A percentile compares a stretch with the other conserved stretches of the same genome.
Evolutionary conservation across 1,140 invertebrate genomes (phyloP).

Genomic region (Drosophila watanabei): DNA sequence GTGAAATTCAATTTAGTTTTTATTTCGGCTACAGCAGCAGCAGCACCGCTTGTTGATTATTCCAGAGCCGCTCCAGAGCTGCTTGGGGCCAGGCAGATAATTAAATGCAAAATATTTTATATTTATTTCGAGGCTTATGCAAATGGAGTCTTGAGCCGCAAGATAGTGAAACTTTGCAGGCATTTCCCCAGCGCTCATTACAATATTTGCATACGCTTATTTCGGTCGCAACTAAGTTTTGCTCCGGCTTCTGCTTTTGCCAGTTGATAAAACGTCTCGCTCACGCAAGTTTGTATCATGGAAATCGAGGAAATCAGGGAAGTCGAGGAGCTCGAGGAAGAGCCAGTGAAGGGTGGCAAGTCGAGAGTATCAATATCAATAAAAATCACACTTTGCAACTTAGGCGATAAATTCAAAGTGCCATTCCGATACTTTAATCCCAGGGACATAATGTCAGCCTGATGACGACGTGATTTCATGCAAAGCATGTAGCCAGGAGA

Average conservation of each 20-base stretch:
- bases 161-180: slow-evolving; percentile 77
- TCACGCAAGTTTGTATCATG: slow-evolving; percentile 44
- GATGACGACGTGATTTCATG: slow-evolving; percentile 84
- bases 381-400: slow-evolving; percentile 82
- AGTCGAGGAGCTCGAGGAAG: background rate
- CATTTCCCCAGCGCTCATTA: slow-evolving; percentile 42
- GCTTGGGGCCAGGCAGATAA: slow-evolving; percentile 50
- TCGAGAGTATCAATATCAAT: slow-evolving; percentile 75
- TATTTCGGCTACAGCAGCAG: slow-evolving; percentile 27
- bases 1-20: slow-evolving; percentile 65
- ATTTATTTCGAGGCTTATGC: slow-evolving; percentile 81
- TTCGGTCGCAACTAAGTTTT: slow-evolving; percentile 37
- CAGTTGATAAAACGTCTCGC: slow-evolving; percentile 62
- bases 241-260: slow-evolving; percentile 11
- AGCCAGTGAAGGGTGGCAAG: slow-evolving; percentile 25
- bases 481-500: slow-evolving; percentile 71
- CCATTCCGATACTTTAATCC: slow-evolving; percentile 81
- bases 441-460: slow-evolving; percentile 81
- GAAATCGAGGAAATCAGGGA: background rate
- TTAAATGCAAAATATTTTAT: slow-evolving; percentile 84
- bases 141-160: slow-evolving; percentile 70
- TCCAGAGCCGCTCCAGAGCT: slow-evolving; percentile 13
- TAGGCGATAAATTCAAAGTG: slow-evolving; percentile 82
- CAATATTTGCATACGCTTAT: slow-evolving; percentile 74
- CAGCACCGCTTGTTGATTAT: slow-evolving; percentile 43